phyloP scores from a whole-genome alignment of 2,888 invertebrate genomes.

The Aspidiotus rigidus region DNA sequence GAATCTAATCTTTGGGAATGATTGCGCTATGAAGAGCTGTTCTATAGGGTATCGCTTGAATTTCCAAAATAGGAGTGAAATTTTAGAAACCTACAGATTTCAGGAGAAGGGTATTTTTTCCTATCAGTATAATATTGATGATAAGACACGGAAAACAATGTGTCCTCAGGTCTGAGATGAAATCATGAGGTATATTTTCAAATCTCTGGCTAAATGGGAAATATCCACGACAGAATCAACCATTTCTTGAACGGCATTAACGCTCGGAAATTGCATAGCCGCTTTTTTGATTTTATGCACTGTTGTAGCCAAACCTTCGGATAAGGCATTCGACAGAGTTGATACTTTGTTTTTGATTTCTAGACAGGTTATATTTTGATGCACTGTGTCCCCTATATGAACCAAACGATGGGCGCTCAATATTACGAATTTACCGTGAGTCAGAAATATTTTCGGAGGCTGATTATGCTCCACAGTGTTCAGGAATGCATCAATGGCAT shows the following conservation, averaged over 20 bases:
- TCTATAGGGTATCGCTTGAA: too few species aligned
- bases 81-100: too few species aligned
- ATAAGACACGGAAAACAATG: neutral
- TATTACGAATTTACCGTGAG: slow-evolving; percentile 89
- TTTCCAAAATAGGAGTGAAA: too few species aligned
- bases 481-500: slow-evolving; percentile 85
- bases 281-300: slow-evolving; percentile 84
- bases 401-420: slow-evolving; percentile 88
- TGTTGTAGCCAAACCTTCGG: slow-evolving; percentile 69
- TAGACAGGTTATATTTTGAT: slow-evolving; percentile 68
- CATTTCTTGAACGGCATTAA: slow-evolving; percentile 84
- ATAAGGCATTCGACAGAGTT: slow-evolving; percentile 67
- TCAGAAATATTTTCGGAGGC: slow-evolving; percentile 66
- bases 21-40: too few species aligned
- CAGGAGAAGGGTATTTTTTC: too few species aligned
- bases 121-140: too few species aligned
- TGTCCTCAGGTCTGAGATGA: slow-evolving; percentile 9
- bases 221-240: slow-evolving; percentile 80
- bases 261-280: slow-evolving; percentile 83
- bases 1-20: too few species aligned
- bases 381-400: slow-evolving; percentile 87
- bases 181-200: slow-evolving; percentile 32
- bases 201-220: slow-evolving; percentile 63
- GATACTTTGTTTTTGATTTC: slow-evolving; percentile 64
- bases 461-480: slow-evolving; percentile 85